phyloP scores from a whole-genome alignment of 2,113 vertebrate species.

The Cinclus mexicanus region DNA sequence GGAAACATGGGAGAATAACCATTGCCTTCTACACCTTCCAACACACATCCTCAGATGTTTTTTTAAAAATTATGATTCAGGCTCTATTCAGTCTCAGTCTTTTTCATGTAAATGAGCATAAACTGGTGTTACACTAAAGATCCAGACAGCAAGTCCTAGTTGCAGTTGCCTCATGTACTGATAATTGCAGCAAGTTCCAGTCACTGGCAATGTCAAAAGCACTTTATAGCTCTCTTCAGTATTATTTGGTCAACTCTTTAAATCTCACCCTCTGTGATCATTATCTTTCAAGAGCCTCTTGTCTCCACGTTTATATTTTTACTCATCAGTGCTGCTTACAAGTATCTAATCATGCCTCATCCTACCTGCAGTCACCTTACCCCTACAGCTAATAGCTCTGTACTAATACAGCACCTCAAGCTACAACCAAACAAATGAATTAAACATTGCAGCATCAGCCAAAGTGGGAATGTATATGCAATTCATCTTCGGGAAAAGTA shows the following conservation, averaged over 20 bases:
- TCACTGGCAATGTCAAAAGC: conserved; percentile 12
- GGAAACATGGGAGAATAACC: not conserved
- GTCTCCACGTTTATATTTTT: not conserved
- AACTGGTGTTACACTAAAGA: not conserved
- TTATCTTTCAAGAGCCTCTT: conserved; percentile 38
- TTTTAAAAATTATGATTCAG: not conserved
- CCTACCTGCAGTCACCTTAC: not conserved
- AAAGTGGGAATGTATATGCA: not conserved
- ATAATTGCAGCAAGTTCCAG: conserved; percentile 11
- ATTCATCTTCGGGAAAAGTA: not conserved
- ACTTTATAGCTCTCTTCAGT: not conserved
- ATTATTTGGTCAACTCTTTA: not conserved
- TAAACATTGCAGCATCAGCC: not conserved
- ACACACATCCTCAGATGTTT: not conserved
- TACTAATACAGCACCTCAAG: not conserved
- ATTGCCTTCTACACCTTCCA: not conserved
- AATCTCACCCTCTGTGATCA: conserved; percentile 8
- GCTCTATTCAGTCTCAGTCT: not conserved
- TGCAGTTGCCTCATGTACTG: not conserved
- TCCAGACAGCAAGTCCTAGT: not conserved
- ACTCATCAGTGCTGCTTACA: not conserved
- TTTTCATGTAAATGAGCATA: not conserved
- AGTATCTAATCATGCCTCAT: conserved; percentile 11
- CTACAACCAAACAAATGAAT: not conserved
- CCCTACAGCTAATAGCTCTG: not conserved